Evolutionary conservation across 2,888 invertebrate genomes (phyloP).

Genomic region (Sinotaia quadrata): DNA sequence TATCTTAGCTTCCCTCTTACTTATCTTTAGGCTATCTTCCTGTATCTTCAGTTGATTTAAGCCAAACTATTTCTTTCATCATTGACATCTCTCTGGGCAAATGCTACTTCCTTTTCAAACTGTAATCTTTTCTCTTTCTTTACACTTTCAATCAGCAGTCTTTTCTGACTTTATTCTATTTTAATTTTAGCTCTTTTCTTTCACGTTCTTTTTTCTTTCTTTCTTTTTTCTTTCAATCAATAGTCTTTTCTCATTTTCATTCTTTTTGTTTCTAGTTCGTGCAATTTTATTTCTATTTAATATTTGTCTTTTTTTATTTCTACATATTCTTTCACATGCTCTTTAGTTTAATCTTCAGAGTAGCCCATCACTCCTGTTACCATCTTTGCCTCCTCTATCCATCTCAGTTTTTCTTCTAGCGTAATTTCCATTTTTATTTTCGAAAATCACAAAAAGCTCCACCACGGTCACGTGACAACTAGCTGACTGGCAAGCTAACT

Average conservation of each 20-base stretch:
- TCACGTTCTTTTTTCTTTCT: constrained; percentile 11
- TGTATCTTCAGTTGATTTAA: no score
- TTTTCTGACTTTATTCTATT: neutral
- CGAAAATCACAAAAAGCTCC: no score
- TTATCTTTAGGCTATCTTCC: no score
- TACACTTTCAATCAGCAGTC: no score
- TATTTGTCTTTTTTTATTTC: neutral
- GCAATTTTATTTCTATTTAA: neutral
- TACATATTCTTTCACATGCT: neutral
- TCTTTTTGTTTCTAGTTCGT: neutral
- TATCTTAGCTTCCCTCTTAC: no score
- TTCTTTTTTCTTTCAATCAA: neutral
- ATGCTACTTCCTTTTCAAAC: neutral
- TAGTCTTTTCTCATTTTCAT: neutral
- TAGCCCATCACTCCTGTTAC: neutral
- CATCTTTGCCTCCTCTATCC: neutral
- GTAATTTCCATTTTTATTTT: no score
- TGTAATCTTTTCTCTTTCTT: neutral
- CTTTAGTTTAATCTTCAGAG: neutral
- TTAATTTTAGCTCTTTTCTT: neutral
- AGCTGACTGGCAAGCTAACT: no score
- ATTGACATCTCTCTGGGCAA: no score
- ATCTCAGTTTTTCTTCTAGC: neutral
- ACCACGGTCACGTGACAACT: no score
- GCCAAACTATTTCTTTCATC: no score